These are phyloP conservation scores for Conus ventricosus DNA, from an alignment of 1,140 invertebrate species.

Conservation along the genomic window DNA sequence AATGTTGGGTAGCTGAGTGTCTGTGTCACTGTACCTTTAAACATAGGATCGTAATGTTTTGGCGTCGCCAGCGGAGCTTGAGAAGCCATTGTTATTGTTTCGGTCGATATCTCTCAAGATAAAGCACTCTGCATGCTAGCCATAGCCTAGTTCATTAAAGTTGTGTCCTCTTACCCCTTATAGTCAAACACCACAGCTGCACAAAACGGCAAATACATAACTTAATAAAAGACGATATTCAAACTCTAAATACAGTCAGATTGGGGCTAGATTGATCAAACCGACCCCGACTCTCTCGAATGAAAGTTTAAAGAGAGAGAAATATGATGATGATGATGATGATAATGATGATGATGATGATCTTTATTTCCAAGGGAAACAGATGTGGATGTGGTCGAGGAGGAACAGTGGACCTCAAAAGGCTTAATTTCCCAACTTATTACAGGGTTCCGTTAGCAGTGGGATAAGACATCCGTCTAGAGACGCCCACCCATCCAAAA, in stretches of 20 bases:
- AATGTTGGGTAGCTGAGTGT: neutral
- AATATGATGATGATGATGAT: no score
- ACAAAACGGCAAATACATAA: neutral
- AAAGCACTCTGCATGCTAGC: neutral
- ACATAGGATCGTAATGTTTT: conserved; percentile 51
- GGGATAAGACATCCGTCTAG: no score
- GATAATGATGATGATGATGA: no score
- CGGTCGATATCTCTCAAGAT: conserved; percentile 3
- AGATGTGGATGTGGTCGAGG: no score
- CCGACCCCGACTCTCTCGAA: no score
- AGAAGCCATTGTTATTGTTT: conserved; percentile 39
- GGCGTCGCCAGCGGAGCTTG: conserved; percentile 38
- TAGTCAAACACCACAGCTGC: neutral
- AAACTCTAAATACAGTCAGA: neutral
- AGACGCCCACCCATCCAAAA: no score
- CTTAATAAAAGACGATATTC: neutral
- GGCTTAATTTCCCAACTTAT: no score
- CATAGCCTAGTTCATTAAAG: neutral
- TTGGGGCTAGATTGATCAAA: neutral
- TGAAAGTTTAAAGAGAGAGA: no score
- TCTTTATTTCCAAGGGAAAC: no score
- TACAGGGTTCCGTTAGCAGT: no score
- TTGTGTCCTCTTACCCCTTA: neutral
- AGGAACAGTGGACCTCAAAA: no score
- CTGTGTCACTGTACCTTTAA: conserved; percentile 44